These are phyloP conservation scores for Enteromius thamalakanensis DNA, from an alignment of 2,797 vertebrate species.

Conservation along the genomic window DNA sequence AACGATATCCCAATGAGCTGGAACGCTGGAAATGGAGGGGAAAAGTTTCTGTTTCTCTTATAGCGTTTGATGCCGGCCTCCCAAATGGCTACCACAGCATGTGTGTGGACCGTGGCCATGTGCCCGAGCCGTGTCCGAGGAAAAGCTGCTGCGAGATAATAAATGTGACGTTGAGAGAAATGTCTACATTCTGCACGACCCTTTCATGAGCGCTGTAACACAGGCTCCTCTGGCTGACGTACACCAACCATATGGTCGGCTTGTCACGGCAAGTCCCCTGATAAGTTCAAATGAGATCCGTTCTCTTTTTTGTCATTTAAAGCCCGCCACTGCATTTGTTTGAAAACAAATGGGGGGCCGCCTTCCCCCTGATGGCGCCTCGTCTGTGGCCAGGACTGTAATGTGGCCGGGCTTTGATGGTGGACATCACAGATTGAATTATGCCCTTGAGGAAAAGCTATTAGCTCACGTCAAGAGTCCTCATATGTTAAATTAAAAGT, in stretches of 20 bases:
- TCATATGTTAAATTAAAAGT: conserved; percentile 86
- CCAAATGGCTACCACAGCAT: conserved; percentile 59
- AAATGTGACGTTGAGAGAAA: conserved; percentile 72
- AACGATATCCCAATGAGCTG: conserved; percentile 54
- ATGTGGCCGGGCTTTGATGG: conserved; percentile 81
- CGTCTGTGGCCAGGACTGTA: conserved; percentile 68
- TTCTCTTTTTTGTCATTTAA: conserved; percentile 1
- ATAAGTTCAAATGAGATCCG: conserved; percentile 38
- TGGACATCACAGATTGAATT: conserved; percentile 84
- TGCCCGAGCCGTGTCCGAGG: conserved; percentile 62
- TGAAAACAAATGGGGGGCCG: conserved; percentile 73
- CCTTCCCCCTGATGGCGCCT: conserved; percentile 70
- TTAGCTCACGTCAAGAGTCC: conserved; percentile 81
- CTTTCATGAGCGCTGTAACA: conserved; percentile 49
- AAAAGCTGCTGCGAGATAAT: conserved; percentile 71
- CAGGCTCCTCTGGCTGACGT: conserved; percentile 53
- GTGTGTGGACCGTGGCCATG: conserved; percentile 58
- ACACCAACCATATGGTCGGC: conserved; percentile 60
- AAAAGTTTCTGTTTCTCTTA: conserved; percentile 57
- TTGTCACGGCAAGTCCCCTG: conserved; percentile 14
- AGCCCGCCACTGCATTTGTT: conserved; percentile 5
- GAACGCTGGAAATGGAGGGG: conserved; percentile 52
- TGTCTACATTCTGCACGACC: conserved; percentile 69
- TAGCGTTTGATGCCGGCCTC: conserved; percentile 61
- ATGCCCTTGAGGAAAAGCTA: conserved; percentile 85